Evolutionary conservation across 1,140 invertebrate species (phyloP).

Genomic region (Myzus persicae): DNA sequence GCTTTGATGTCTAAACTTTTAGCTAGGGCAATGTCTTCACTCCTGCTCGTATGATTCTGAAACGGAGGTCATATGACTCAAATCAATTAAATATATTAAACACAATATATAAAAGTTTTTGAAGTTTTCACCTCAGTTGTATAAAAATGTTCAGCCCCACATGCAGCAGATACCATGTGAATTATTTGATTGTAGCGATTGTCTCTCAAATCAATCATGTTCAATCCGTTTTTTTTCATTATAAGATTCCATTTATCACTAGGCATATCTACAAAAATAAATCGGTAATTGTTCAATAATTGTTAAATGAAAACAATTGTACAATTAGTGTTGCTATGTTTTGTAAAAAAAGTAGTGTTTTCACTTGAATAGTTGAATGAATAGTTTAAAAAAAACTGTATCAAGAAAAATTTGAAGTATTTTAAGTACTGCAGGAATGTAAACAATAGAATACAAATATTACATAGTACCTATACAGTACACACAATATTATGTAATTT

Average conservation of each 20-base stretch:
- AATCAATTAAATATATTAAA: neutral
- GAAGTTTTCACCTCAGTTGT: slow-evolving; percentile 76
- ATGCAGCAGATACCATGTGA: slow-evolving; percentile 94
- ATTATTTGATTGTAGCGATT: slow-evolving; percentile 97
- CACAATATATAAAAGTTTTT: neutral
- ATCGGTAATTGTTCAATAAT: neutral
- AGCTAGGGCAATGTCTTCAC: slow-evolving; percentile 87
- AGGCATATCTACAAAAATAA: slow-evolving; percentile 60
- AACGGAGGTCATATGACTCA: neutral
- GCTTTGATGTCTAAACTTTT: slow-evolving; percentile 88
- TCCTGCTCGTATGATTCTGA: slow-evolving; percentile 87
- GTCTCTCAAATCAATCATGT: slow-evolving; percentile 92
- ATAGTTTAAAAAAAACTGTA: too few relatives aligned
- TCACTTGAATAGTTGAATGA: too few relatives aligned
- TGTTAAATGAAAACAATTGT: neutral
- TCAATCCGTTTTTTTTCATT: slow-evolving; percentile 86
- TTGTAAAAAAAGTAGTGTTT: neutral
- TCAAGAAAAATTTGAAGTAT: too few relatives aligned
- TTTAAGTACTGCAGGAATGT: too few relatives aligned
- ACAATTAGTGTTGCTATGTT: neutral
- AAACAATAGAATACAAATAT: too few relatives aligned
- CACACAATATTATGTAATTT: too few relatives aligned
- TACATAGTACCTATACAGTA: too few relatives aligned
- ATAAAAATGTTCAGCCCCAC: slow-evolving; percentile 97
- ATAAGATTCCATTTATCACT: slow-evolving; percentile 93